Base-by-base conservation (phyloP, 2,797 vertebrate genomes). In the Gadopsis marmoratus region DNA sequence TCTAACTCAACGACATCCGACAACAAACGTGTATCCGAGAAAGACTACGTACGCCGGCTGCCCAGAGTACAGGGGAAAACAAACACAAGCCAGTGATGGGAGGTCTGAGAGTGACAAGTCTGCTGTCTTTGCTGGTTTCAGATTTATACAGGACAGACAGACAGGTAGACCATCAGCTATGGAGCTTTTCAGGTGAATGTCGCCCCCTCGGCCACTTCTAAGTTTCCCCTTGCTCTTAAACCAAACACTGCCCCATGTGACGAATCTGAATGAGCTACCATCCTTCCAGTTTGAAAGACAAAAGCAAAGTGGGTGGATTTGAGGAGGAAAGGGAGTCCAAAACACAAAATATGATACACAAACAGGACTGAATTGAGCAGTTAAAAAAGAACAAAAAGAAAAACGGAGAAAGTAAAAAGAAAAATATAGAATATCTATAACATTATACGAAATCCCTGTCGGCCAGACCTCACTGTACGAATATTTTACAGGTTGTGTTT, bases 391-490 rank as follows among this genome's bases (percentile, higher is more conserved):
- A 94, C 93, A 88, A 95, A 82, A 81, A 79, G 75, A 80, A 88
- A 88, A 88, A 73, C 81, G 39, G 74, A 79, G 53, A 93, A 95
- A 75, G 87, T 83, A 86, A 82, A 86, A 93, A 90, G 85, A 90
- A 90, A 92, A 90, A 93, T 90, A 95, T 93, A 94, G 88, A 94
- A 88, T 90, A 95, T 96, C 94, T 96, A 95, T 95, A 94, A 95
- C 95, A 92, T 92, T 90, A 90, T 95, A 94, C 83, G 93, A 95
- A 97, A 96, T 96, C 95, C 96, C 95, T 96, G 96, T 96, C 95
- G 95, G 96, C 96, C 96, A 97, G 96, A 96, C 95, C 96, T 97
- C 96, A 97, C 96, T 97, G 96, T 92, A 92, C 87, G 92, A 88
- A 95, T 96, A 94, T 91, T 90, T 92, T 96, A 95, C 96, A 95